Percentiles rank a stretch among this genome's conserved stretches.
Evolutionary conservation across 2,797 vertebrate species (phyloP).

Genomic region (Acipenser transmontanus): DNA sequence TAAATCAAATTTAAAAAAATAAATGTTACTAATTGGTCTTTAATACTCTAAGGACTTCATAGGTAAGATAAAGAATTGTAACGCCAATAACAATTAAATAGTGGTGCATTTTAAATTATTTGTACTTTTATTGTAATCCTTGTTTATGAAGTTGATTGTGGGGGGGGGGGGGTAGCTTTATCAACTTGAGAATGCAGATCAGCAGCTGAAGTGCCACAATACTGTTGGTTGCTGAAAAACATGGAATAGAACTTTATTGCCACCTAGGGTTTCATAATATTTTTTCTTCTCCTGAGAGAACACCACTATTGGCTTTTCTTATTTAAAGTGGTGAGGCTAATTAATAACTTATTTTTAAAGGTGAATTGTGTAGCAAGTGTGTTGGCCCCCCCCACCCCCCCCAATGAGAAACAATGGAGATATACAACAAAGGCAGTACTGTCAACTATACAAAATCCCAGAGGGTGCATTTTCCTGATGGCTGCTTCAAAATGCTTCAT

Average conservation of each 20-base stretch:
- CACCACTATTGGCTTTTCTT: conserved; percentile 22
- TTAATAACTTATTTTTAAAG: too few relatives aligned
- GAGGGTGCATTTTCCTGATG: conserved; percentile 58
- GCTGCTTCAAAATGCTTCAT: conserved; percentile 52
- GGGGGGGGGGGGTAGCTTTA: too few relatives aligned
- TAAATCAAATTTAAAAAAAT: conserved; percentile 40
- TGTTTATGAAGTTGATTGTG: conserved; percentile 40
- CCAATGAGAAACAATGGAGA: conserved; percentile 54
- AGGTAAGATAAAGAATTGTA: conserved; percentile 46
- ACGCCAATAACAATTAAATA: conserved; percentile 45
- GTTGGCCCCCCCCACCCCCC: conserved; percentile 10
- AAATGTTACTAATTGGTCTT: conserved; percentile 51
- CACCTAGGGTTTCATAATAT: conserved; percentile 39
- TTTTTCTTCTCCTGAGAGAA: not conserved
- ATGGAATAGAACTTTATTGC: conserved; percentile 43
- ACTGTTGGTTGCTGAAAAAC: conserved; percentile 1
- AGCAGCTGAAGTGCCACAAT: too few relatives aligned
- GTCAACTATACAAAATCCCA: conserved; percentile 51
- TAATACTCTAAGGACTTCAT: conserved; percentile 53
- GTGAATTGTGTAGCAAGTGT: not conserved
- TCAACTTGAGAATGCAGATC: too few relatives aligned
- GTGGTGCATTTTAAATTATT: conserved; percentile 39
- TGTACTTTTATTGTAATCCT: conserved; percentile 39
- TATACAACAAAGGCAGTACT: conserved; percentile 55
- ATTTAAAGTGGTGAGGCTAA: conserved; percentile 1